Conservation (phyloP, 2,113 vertebrate species). For the Sylvia atricapilla region DNA sequence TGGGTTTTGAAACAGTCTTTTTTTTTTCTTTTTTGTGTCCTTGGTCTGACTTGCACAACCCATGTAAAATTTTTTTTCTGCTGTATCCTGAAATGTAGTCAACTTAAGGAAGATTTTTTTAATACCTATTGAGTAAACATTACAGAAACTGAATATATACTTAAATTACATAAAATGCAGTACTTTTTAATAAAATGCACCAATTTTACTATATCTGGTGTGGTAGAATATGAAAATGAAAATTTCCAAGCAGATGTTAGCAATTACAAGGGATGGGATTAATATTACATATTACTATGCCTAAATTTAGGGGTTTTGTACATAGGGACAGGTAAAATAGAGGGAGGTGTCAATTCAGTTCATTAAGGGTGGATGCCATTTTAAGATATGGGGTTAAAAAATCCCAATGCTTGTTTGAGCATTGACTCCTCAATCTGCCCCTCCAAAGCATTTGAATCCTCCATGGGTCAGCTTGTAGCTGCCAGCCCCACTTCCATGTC, state of each 20-base stretch:
- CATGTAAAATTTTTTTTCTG: background rate
- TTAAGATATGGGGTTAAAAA: background rate
- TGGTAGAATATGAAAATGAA: background rate
- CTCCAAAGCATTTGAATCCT: background rate
- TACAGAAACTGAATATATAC: background rate
- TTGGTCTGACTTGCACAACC: background rate
- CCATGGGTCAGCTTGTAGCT: background rate
- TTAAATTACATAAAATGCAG: background rate
- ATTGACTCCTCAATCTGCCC: background rate
- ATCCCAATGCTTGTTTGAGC: background rate
- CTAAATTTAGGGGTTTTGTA: background rate
- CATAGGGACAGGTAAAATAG: background rate
- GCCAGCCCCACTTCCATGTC: background rate
- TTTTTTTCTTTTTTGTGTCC: too few species aligned
- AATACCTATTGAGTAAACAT: background rate
- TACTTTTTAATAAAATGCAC: too few species aligned
- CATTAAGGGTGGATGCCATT: background rate
- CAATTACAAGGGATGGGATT: background rate
- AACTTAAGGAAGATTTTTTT: background rate
- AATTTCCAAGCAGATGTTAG: background rate
- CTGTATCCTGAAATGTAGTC: background rate
- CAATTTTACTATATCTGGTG: background rate
- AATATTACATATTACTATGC: background rate
- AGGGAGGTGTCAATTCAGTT: background rate
- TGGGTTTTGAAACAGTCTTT: background rate